Evolutionary conservation across 2,888 invertebrate species (phyloP).

Genomic region (Stratiomys singularior): DNA sequence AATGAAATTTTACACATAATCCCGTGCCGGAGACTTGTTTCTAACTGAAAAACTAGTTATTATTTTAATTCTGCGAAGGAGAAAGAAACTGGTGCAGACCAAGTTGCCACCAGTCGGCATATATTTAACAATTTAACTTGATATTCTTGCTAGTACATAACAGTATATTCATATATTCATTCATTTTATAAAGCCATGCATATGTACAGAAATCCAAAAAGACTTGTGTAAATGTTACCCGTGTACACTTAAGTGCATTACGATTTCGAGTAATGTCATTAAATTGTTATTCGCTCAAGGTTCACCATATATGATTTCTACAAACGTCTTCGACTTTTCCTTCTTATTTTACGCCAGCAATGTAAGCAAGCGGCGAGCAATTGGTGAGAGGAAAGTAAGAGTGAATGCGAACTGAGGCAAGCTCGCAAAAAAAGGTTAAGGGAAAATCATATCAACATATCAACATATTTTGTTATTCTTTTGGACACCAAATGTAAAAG

Average conservation of each 20-base stretch:
- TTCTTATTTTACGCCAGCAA: slow-evolving; percentile 6
- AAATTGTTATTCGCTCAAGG: slow-evolving; percentile 46
- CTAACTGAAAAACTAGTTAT: slow-evolving; percentile 27
- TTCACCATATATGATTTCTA: slow-evolving; percentile 24
- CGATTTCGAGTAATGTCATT: slow-evolving; percentile 34
- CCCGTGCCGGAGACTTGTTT: slow-evolving; percentile 38
- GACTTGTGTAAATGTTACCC: slow-evolving; percentile 24
- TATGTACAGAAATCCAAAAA: not conserved
- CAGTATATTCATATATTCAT: not conserved
- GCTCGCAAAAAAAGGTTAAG: not conserved
- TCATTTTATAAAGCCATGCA: no score
- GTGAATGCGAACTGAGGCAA: not conserved
- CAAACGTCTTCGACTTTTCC: not conserved
- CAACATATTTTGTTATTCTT: no score
- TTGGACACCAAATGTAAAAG: no score
- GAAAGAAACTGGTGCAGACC: slow-evolving; percentile 43
- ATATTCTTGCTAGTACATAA: not conserved
- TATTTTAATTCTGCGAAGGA: slow-evolving; percentile 26
- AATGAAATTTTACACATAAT: slow-evolving; percentile 32
- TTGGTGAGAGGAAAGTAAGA: slow-evolving; percentile 35
- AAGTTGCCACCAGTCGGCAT: not conserved
- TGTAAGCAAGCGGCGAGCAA: not conserved
- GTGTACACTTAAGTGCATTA: not conserved
- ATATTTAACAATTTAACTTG: not conserved
- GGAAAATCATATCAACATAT: not conserved